Evolutionary conservation across 2,888 invertebrate genomes (phyloP), one percentile per base, ranked within the genome.

Genomic region (Zaprionus lineosus): DNA sequence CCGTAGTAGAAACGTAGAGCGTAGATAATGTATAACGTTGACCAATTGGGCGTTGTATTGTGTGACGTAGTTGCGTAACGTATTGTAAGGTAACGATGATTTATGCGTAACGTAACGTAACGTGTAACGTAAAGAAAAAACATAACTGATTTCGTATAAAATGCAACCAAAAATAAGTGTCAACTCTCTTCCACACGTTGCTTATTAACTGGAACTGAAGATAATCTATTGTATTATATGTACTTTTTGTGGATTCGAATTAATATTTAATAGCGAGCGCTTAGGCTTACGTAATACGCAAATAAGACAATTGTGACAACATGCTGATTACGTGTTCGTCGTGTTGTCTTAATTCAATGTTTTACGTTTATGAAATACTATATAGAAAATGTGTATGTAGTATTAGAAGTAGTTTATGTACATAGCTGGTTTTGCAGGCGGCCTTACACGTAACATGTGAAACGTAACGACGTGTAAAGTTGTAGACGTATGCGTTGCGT

Each of bases 361-460:
- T n/a, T 16, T 21, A 24, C n/a, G 50, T 16, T 59, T 11, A 28
- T 29, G 29, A 43, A n/a, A 16, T 52, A 34, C 16, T 39, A 9
- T 46, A 9, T 41, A 41, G 19, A 28, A 14, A 26, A 18, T 15
- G 37, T 63, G 39, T 61, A 36, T 56, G 16, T 50, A 26, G 55
- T 43, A 50, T 29, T 59, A 55, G 46, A 47, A 55, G 57, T 57
- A 31, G 31, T 16, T 52, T 36, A 60, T 69, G 68, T 60, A 64
- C 52, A 57, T 72, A 73, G 64, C 53, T 71, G 51, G 37, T 37
- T 52, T 62, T 68, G 58, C 68, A 40, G 60, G 67, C 74, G 39
- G 74, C 67, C 73, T 73, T 73, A 73, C 74, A 74, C 67, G 74
- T 70, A 69, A 50, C 69, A 65, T 53, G 69, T 52, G 52, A 59